Evolutionary conservation across 2,888 invertebrate genomes (phyloP), one percentile per base, ranked within the genome.

Genomic region (Platycnemis pennipes): DNA sequence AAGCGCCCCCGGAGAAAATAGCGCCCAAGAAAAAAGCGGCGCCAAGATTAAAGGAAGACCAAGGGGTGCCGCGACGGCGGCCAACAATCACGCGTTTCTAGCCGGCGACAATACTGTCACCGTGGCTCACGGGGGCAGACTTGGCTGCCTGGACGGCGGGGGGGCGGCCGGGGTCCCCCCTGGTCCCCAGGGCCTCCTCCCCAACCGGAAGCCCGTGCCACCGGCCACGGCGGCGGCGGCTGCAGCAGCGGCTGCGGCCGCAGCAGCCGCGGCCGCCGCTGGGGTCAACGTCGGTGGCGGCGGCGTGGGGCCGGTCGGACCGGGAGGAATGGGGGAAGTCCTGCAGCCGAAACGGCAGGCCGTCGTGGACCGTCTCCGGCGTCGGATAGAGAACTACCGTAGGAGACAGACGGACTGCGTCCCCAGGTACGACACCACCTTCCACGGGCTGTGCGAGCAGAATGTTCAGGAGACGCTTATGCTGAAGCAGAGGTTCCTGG

Each of bases 391-490:
- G 96, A 98, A 97, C 95, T 99, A 99, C 96, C 97, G 99, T 94
- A 97, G 98, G 94, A 97, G 98, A 95, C 99, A 99, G 96, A 98
- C 97, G 95, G 98, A 98, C 96, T 98, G 98, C 96, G 98, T 98
- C 96, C 98, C 99, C 95, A 97, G 99, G 95, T 99, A 98, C 97
- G 98, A 99, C 96, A 98, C 98, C 96, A 98, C 98, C 95, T 98
- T 98, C 96, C 98, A 97, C 96, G 98, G 98, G 85, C 97, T 98
- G 95, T 98, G 98, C 97, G 99, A 99, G 96, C 99, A 99, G 96
- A 99, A 99, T 96, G 98, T 98, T 95, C 98, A 99, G 97, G 99
- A 99, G 96, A 99, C 99, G 69, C 97, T 98, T 95, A 98, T 98
- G 95, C 97, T 99, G 95, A 98, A 99, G 96, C 99, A 99, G 96